Conservation (phyloP, 2,888 invertebrate genomes). For the Lasioglossum pauxillum region DNA sequence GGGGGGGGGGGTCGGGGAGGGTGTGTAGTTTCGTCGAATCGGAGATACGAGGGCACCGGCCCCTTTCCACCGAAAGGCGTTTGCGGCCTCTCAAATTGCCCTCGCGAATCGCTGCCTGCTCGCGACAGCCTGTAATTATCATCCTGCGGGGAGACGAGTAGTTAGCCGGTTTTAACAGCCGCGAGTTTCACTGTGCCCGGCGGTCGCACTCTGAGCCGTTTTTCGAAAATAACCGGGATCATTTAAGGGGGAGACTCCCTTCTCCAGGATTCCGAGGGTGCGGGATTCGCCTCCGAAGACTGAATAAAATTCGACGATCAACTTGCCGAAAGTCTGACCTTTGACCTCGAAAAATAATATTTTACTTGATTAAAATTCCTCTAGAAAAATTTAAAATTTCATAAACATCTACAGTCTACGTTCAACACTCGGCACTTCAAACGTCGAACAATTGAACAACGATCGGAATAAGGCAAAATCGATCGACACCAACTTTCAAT, state of each 20-base stretch:
- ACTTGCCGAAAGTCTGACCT: no score
- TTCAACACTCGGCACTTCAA: no score
- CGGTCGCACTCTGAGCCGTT: background rate
- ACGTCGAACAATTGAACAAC: background rate
- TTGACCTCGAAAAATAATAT: no score
- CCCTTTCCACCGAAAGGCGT: constrained; percentile 25
- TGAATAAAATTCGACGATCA: no score
- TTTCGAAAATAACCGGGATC: background rate
- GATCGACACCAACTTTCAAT: no score
- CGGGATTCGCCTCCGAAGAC: no score
- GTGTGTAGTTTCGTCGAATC: constrained; percentile 8
- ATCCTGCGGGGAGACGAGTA: constrained; percentile 30
- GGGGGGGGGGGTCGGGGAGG: background rate
- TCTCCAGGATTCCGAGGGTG: no score
- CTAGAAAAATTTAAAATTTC: no score
- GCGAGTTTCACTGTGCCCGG: background rate
- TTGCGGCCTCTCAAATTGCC: constrained; percentile 56
- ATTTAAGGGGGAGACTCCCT: no score
- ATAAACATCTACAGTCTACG: no score
- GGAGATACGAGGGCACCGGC: constrained; percentile 15
- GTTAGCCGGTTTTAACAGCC: constrained; percentile 19
- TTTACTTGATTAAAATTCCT: no score
- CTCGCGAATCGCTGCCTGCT: constrained; percentile 20
- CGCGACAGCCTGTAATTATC: constrained; percentile 47
- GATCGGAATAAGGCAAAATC: no score